Evolutionary conservation across 2,113 vertebrate species (phyloP).

Genomic region (Chloroceryle aenea): DNA sequence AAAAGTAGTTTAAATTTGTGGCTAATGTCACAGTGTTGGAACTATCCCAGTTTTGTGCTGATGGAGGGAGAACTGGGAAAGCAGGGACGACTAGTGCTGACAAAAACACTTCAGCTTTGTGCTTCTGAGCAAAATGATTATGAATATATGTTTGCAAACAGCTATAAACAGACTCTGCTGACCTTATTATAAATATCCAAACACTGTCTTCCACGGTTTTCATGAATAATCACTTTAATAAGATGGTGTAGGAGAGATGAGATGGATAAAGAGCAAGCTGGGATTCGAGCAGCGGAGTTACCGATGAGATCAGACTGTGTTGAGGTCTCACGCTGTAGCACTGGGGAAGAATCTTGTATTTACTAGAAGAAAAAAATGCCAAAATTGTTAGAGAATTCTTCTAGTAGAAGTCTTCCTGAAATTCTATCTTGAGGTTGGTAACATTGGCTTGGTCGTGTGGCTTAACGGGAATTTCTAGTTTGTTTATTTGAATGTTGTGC

Average conservation of each 20-base stretch:
- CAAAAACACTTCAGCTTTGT: conserved; percentile 28
- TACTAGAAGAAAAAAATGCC: neutral
- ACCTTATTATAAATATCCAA: conserved; percentile 20
- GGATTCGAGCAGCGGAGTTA: neutral
- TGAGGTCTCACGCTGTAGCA: neutral
- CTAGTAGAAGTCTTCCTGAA: neutral
- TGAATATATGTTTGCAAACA: conserved; percentile 10
- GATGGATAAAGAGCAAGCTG: neutral
- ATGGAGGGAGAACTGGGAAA: neutral
- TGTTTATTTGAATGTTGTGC: neutral
- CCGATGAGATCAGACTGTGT: neutral
- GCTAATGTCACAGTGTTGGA: neutral
- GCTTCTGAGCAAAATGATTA: conserved; percentile 32
- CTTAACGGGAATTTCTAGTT: neutral
- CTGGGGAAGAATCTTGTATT: neutral
- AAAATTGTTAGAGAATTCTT: neutral
- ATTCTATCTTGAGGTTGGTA: neutral
- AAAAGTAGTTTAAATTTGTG: neutral
- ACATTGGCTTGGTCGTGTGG: neutral
- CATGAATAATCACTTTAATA: neutral
- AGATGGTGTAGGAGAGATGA: neutral
- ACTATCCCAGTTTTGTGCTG: neutral
- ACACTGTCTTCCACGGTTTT: conserved; percentile 12
- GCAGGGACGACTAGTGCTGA: neutral
- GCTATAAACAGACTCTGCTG: conserved; percentile 38